Evolutionary conservation across 2,888 invertebrate species (phyloP).

Genomic region (Heliconius hortense): DNA sequence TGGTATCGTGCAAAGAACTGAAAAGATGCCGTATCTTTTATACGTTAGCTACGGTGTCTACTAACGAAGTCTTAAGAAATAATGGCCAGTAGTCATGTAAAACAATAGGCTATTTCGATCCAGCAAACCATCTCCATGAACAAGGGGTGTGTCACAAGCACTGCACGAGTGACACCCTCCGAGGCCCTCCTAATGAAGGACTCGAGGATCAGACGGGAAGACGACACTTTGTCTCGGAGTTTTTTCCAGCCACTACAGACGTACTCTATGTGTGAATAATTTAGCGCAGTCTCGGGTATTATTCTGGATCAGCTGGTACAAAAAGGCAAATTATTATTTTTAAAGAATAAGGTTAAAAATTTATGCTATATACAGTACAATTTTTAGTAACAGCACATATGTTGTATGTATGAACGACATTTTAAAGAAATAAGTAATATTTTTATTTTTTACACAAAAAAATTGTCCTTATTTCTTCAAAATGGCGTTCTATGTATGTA

Average conservation of each 20-base stretch:
- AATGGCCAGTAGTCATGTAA: conserved; percentile 26
- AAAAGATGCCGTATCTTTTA: not conserved
- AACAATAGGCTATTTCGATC: conserved; percentile 42
- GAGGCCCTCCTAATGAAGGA: conserved; percentile 63
- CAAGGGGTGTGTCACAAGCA: conserved; percentile 50
- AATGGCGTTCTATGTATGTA: too few species aligned
- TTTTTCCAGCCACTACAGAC: conserved; percentile 55
- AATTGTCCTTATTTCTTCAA: too few species aligned
- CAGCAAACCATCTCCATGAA: conserved; percentile 40
- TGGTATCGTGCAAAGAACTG: not conserved
- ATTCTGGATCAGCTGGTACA: conserved; percentile 39
- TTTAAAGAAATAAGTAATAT: not conserved
- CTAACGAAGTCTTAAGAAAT: conserved; percentile 22
- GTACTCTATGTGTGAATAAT: conserved; percentile 42
- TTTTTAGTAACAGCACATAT: too few species aligned
- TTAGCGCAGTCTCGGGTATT: conserved; percentile 38
- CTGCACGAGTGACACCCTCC: conserved; percentile 50
- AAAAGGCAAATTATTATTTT: conserved; percentile 34
- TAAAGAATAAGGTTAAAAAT: conserved; percentile 2
- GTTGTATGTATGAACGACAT: not conserved
- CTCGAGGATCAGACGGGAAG: conserved; percentile 52
- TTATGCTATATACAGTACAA: too few species aligned
- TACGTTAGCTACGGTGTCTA: conserved; percentile 5
- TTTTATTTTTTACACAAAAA: too few species aligned
- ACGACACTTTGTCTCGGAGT: conserved; percentile 59